phyloP scores from a whole-genome alignment of 35 echinoderm and acorn worm species.

The Stichopus chloronotus region DNA sequence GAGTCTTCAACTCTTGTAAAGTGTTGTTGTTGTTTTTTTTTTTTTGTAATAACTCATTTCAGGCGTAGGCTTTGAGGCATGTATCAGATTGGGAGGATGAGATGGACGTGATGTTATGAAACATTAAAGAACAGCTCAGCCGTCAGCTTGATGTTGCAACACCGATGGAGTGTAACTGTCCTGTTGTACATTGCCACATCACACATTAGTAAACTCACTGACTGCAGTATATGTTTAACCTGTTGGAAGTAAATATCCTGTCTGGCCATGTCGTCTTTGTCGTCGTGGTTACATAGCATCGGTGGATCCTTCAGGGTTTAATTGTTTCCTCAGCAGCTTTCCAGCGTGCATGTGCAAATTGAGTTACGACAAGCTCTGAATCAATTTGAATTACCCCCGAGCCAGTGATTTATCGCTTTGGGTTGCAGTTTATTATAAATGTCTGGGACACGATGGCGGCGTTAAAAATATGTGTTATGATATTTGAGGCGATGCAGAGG shows the following conservation, averaged over 20 bases:
- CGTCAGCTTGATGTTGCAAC: no score
- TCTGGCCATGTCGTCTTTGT: background rate
- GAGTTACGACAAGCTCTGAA: background rate
- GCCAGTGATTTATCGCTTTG: conserved; percentile 28
- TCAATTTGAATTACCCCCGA: conserved; percentile 2
- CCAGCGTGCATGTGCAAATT: conserved; percentile 19
- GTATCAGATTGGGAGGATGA: no score
- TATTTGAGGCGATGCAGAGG: conserved; percentile 14
- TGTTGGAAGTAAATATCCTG: conserved; percentile 15
- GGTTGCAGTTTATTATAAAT: conserved; percentile 26
- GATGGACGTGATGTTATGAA: no score
- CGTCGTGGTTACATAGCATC: background rate
- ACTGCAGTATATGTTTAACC: conserved; percentile 34
- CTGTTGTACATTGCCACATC: no score
- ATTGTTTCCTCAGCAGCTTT: conserved; percentile 17
- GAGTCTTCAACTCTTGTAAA: no score
- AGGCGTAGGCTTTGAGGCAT: no score
- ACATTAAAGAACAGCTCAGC: no score
- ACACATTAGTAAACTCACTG: background rate
- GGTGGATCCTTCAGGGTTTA: conserved; percentile 23
- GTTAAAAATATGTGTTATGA: conserved; percentile 51
- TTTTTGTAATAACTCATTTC: no score
- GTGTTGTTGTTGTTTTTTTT: no score
- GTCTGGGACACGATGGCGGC: conserved; percentile 48
- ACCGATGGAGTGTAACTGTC: no score